These are phyloP conservation scores for Siniperca obscura DNA, from an alignment of 2,797 vertebrate genomes.

Conservation along the genomic window DNA sequence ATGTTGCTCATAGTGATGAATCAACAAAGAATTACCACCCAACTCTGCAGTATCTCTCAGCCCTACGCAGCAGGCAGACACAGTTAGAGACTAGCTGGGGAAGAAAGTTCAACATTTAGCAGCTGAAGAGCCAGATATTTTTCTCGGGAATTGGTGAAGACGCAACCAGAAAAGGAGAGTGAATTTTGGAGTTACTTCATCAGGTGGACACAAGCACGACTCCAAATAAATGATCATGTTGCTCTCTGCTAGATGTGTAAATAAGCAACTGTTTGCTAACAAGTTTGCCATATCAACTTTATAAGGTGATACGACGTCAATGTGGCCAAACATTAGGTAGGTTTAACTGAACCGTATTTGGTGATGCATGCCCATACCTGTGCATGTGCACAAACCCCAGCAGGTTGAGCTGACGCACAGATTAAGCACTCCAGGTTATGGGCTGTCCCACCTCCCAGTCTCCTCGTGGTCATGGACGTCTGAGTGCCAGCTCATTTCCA, in stretches of 20 bases:
- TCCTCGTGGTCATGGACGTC: not conserved
- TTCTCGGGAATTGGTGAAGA: not conserved
- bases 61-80: not conserved
- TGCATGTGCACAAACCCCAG: not conserved
- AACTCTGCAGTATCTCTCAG: too few relatives aligned
- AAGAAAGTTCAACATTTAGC: not conserved
- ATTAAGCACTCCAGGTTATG: not conserved
- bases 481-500: not conserved
- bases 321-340: not conserved
- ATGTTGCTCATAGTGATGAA: not conserved
- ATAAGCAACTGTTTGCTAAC: not conserved
- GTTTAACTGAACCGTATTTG: not conserved
- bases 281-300: not conserved
- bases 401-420: conserved; percentile 14
- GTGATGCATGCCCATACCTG: not conserved
- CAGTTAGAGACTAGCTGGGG: too few relatives aligned
- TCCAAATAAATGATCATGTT: not conserved
- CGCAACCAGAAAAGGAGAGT: not conserved
- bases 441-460: not conserved
- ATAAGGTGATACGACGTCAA: not conserved
- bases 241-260: not conserved
- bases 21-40: not conserved
- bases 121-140: not conserved
- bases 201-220: not conserved
- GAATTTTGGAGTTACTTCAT: not conserved